Base-by-base conservation (phyloP, 2,888 invertebrate genomes). In the Drosophila lutescens region DNA sequence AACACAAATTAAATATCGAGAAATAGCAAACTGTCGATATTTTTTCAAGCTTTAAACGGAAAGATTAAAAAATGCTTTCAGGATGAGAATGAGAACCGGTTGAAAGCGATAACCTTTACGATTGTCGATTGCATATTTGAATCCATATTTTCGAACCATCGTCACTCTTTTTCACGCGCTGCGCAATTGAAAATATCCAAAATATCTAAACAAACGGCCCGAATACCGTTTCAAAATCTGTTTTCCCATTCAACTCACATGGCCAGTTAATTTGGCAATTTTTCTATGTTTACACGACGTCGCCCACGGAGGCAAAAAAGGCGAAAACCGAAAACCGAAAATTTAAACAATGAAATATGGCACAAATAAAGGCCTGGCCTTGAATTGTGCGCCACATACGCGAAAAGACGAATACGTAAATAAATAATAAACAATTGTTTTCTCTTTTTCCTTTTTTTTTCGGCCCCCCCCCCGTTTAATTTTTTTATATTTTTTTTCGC, bases 331-430 rank as follows among this genome's bases (percentile, higher is more conserved):
- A 32, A 70, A 65, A 46, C 40, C 43, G 47, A 67, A 40, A 51
- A 51, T 46, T 71, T 26, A 51, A 70, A 54, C 63, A 72, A 68
- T 60, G 72, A 72, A 51, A 74, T 73, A 53, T 82, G 86, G 88
- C 79, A 79, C 88, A 87, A 82, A 85, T 79, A 68, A 76, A 85
- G 79, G 80, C 73, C 70, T 81, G 86, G 86, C 80, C 80, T 81
- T 81, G 80, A 81, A 88, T 79, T 76, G 55, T 50, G 79, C 63
- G 85, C 81, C 65, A 63, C 46, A 58, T 73, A 80, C 78, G 78
- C 80, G 43, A 66, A 41, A 60, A 53, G 47, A 54, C 49, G 54
- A 49, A 23, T 20, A 70, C 54, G 9, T 60, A 38, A 30, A 61
- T 62, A 69, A 74, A 71, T 65, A 76, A 81, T 81, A 87, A 81